Conservation (phyloP, 2,113 vertebrate species). For the Phyllostomus hastatus region DNA sequence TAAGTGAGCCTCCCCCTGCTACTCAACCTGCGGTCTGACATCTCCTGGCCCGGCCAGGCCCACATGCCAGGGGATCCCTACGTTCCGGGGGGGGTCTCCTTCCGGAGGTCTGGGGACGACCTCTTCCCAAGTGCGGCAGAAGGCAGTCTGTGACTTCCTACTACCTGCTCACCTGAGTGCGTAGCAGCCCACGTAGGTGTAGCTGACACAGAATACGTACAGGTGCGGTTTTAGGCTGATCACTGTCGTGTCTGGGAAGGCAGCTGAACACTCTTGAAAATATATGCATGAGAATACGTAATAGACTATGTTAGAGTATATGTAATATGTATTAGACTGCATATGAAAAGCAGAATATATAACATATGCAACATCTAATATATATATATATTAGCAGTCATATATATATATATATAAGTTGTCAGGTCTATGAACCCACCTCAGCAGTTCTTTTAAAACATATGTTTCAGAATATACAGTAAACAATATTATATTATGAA, state of each 20-base stretch:
- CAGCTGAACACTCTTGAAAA: background rate
- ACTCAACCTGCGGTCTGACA: too few species aligned
- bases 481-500: background rate
- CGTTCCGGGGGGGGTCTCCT: background rate
- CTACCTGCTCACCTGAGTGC: too few species aligned
- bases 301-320: background rate
- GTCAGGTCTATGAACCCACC: background rate
- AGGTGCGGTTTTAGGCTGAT: background rate
- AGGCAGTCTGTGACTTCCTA: background rate
- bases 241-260: background rate
- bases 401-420: too few species aligned
- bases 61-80: too few species aligned
- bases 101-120: background rate
- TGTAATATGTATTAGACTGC: background rate
- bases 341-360: background rate
- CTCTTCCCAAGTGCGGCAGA: background rate
- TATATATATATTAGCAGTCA: too few species aligned
- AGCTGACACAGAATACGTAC: too few species aligned
- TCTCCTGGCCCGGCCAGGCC: too few species aligned
- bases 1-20: too few species aligned
- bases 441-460: too few species aligned
- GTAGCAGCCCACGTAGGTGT: accelerated
- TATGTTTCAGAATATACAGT: background rate
- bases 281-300: background rate
- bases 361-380: too few species aligned